Evolutionary conservation across 2,797 vertebrate species (phyloP).

Genomic region (Zalophus californianus): DNA sequence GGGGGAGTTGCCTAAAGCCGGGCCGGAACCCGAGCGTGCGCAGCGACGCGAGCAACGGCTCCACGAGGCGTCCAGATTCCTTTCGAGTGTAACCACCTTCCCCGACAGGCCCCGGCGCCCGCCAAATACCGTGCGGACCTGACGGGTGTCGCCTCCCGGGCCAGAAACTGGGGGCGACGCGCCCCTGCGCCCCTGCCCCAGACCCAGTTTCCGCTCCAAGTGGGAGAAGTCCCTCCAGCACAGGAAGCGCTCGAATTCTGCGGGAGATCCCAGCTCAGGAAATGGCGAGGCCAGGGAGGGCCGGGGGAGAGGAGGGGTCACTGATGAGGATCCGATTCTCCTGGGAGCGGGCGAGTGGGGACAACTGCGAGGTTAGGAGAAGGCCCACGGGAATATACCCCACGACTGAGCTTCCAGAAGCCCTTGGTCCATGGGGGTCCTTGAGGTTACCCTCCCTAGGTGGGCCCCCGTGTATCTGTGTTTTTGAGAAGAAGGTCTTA

Average conservation of each 20-base stretch:
- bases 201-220: not conserved
- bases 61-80: conserved; percentile 26
- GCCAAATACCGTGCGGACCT: not conserved
- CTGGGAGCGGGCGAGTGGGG: not conserved
- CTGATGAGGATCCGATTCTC: not conserved
- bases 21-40: conserved; percentile 10
- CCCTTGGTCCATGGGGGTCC: not conserved
- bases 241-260: not conserved
- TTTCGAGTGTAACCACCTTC: not conserved
- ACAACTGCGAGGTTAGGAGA: not conserved
- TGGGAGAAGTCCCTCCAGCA: not conserved
- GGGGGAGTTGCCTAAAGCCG: not conserved
- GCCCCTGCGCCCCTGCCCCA: not conserved
- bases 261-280: conserved; percentile 26
- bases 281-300: not conserved
- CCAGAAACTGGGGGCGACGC: not conserved
- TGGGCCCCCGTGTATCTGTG: not conserved
- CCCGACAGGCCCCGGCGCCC: not conserved
- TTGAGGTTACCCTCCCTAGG: not conserved
- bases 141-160: not conserved
- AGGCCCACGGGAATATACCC: not conserved
- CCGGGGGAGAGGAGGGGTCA: not conserved
- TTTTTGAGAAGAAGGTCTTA: not conserved
- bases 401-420: not conserved
- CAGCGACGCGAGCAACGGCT: not conserved